These are phyloP conservation scores for Carassius auratus DNA, from an alignment of 2,113 vertebrate species.

Conservation along the genomic window DNA sequence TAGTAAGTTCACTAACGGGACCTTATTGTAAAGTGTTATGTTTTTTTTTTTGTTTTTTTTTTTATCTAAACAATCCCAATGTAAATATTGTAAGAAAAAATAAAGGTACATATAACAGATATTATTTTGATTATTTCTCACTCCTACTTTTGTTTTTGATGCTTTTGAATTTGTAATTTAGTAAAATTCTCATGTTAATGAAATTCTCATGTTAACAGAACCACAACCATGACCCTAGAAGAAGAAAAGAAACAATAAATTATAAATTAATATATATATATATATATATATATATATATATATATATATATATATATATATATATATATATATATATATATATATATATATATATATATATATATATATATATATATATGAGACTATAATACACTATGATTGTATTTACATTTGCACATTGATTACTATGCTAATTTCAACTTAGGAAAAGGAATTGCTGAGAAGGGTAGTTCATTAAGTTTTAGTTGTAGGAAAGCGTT, in stretches of 20 bases:
- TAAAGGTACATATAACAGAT: not conserved
- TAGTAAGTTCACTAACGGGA: not conserved
- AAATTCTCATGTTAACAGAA: not conserved
- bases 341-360: no score
- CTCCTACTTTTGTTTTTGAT: not conserved
- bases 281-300: no score
- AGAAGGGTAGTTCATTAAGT: not conserved
- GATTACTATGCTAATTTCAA: no score
- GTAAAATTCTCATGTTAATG: not conserved
- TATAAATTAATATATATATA: no score
- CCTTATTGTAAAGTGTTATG: not conserved
- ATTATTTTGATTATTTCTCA: not conserved
- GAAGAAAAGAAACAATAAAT: no score
- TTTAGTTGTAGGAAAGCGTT: not conserved
- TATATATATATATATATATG: not conserved
- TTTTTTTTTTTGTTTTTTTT: not conserved
- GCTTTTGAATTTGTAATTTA: not conserved
- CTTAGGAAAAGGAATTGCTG: not conserved
- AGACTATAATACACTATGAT: not conserved
- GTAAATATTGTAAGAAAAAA: no score
- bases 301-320: no score
- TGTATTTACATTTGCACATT: not conserved
- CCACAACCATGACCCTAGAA: not conserved
- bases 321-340: no score
- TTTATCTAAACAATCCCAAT: no score